phyloP scores from a whole-genome alignment of 2,797 vertebrate genomes.

The Characodon lateralis region DNA sequence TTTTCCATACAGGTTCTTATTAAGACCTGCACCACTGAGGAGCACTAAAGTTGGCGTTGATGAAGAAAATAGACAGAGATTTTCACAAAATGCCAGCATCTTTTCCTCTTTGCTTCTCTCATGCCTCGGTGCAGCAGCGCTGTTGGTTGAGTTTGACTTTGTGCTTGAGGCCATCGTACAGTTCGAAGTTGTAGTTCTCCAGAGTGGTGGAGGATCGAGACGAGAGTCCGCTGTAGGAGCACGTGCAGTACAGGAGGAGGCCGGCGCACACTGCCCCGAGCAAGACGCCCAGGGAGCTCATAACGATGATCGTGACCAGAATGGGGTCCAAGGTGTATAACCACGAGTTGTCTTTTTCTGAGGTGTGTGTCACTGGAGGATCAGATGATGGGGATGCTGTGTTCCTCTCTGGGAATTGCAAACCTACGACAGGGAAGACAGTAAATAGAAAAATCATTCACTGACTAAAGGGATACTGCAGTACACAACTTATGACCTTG shows the following conservation, averaged over 20 bases:
- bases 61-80: slow-evolving; percentile 56
- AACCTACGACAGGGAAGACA: slow-evolving; percentile 68
- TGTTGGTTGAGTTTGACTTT: slow-evolving; percentile 99
- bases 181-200: slow-evolving; percentile 99
- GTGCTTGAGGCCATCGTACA: slow-evolving; percentile 98
- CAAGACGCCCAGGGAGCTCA: slow-evolving; percentile 95
- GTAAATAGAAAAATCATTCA: slow-evolving; percentile 4
- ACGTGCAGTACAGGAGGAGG: slow-evolving; percentile 97
- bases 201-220: slow-evolving; percentile 95
- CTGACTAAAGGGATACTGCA: neutral
- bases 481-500: neutral
- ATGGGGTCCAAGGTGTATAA: slow-evolving; percentile 95
- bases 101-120: slow-evolving; percentile 19
- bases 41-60: slow-evolving; percentile 60
- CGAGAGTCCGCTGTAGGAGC: slow-evolving; percentile 92
- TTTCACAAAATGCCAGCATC: slow-evolving; percentile 31
- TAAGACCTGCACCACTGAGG: slow-evolving; percentile 38
- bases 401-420: slow-evolving; percentile 82
- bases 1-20: slow-evolving; percentile 35
- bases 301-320: slow-evolving; percentile 97
- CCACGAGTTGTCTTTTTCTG: slow-evolving; percentile 95
- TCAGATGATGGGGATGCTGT: slow-evolving; percentile 84
- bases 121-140: slow-evolving; percentile 91
- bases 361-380: slow-evolving; percentile 80
- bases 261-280: slow-evolving; percentile 94